Evolutionary conservation across 2,888 invertebrate species (phyloP), one percentile per base, ranked within the genome.

Genomic region (Pollenia angustigena): DNA sequence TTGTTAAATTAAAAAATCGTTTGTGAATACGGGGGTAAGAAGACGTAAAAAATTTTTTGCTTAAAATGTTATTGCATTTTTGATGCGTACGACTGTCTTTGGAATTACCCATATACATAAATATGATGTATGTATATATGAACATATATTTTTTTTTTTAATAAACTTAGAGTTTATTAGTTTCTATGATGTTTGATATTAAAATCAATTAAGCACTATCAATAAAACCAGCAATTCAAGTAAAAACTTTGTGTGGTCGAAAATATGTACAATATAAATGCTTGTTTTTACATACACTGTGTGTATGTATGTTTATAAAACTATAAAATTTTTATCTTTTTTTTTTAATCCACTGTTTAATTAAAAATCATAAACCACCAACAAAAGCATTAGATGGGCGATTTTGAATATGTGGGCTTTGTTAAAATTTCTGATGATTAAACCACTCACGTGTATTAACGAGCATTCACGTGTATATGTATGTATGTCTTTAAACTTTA

Each of bases 161-260:
- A 16, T 62, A 40, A 74, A 40, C 42, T 14, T n/a, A 14, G 48
- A 48, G 44, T 58, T 68, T 66, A 40, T 68, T n/a, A 12, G 14
- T 46, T 46, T 23, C 10, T 46, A 32, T 66, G 56, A 56, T 68
- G 8, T 56, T 42, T 54, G 52, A 54, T 44, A 54, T 54, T 48
- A 78, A 78, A 68, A 58, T 16, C 78, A 78, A 78, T 78, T 68
- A 68, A 68, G n/a, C 42, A 68, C 8, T 32, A 23, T 18, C 12
- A 18, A 54, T n/a, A 78, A 68, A 78, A 56, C 10, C n/a, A 16
- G 44, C 32, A 48, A 68, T 78, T 56, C 10, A 40, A 46, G 52
- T 72, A 66, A 60, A 79, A 84, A 44, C 12, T 18, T n/a, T 84
- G 66, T 78, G 74, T 84, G 84, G 79, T 60, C 78, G 14, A 0